These are phyloP conservation scores for Indicator indicator DNA, from an alignment of 2,113 vertebrate species.

Conservation along the genomic window DNA sequence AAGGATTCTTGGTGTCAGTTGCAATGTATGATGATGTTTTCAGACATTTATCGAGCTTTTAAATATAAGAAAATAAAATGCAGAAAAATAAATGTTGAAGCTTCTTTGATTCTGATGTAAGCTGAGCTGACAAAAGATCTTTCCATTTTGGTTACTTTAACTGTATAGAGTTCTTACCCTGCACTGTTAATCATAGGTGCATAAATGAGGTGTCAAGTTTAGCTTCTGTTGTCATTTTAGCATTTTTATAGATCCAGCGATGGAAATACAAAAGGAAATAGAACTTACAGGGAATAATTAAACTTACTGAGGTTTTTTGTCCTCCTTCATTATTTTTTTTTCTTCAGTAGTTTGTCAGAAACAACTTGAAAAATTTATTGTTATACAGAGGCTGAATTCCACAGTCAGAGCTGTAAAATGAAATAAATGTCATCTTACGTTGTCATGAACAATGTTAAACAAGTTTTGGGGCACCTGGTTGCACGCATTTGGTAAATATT, in stretches of 20 bases:
- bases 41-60: not conserved
- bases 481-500: not conserved
- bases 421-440: not conserved
- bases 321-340: not conserved
- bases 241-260: not conserved
- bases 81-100: not conserved
- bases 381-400: not conserved
- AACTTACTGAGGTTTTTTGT: not conserved
- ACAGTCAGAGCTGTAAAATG: not conserved
- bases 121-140: not conserved
- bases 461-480: not conserved
- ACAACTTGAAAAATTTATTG: not conserved
- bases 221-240: not conserved
- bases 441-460: not conserved
- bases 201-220: not conserved
- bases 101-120: not conserved
- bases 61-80: slow-evolving; percentile 45
- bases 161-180: not conserved
- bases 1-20: not conserved
- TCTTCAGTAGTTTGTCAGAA: not conserved
- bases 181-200: not conserved
- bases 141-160: not conserved
- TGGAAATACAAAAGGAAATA: not conserved
- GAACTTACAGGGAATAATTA: not conserved
- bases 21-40: not conserved